These are phyloP conservation scores for Panzeria rudis DNA, from an alignment of 2,888 invertebrate species.

Conservation along the genomic window DNA sequence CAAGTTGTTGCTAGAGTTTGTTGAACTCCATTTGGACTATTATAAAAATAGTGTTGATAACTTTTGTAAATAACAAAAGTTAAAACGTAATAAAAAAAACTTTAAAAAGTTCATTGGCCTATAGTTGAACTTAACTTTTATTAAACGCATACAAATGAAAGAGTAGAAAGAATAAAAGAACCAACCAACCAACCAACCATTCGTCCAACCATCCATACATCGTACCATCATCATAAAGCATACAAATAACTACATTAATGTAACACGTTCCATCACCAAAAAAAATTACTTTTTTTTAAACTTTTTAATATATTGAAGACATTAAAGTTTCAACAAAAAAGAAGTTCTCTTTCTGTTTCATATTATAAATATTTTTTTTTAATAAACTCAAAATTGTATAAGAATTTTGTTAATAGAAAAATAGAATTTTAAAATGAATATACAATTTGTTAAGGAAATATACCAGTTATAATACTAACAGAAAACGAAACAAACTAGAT, in stretches of 20 bases:
- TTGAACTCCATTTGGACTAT: slow-evolving; percentile 51
- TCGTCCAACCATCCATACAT: slow-evolving; percentile 49
- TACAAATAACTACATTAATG: slow-evolving; percentile 64
- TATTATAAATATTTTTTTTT: not conserved
- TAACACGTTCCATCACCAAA: slow-evolving; percentile 72
- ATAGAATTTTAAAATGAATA: not conserved
- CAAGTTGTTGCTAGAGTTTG: slow-evolving; percentile 50
- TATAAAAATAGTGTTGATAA: slow-evolving; percentile 46
- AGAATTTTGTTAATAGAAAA: slow-evolving; percentile 10
- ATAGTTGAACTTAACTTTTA: slow-evolving; percentile 67
- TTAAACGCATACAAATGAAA: slow-evolving; percentile 57
- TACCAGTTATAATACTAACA: not conserved
- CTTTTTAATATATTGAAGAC: slow-evolving; percentile 56
- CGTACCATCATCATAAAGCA: slow-evolving; percentile 48
- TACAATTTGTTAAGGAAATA: not conserved
- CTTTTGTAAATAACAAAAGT: slow-evolving; percentile 58
- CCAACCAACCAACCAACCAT: slow-evolving; percentile 19
- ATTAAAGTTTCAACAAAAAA: slow-evolving; percentile 41
- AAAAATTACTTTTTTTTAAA: slow-evolving; percentile 35
- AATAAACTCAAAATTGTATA: slow-evolving; percentile 15
- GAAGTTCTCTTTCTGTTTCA: slow-evolving; percentile 20
- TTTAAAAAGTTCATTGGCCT: slow-evolving; percentile 71
- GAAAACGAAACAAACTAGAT: slow-evolving; percentile 1
- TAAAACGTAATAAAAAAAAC: slow-evolving; percentile 36
- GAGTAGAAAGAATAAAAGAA: slow-evolving; percentile 52